Conservation (phyloP, 1,140 invertebrate species). For the Odontomachus brunneus region DNA sequence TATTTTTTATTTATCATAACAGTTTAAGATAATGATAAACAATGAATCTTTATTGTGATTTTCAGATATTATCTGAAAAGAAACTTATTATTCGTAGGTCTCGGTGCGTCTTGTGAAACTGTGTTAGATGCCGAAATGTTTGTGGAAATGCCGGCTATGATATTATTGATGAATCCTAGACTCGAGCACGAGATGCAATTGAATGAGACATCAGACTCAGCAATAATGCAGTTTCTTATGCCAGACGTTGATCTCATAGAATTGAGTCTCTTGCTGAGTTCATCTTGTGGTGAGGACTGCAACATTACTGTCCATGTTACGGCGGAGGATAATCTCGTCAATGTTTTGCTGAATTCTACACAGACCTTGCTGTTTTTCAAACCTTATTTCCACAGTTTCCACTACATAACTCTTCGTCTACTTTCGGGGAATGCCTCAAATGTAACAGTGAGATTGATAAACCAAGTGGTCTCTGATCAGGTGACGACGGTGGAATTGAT, state of each 20-base stretch:
- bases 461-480: background rate
- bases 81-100: slow-evolving; percentile 77
- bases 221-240: slow-evolving; percentile 77
- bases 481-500: slow-evolving; percentile 83
- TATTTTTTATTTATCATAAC: too few relatives aligned
- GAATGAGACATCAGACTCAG: slow-evolving; percentile 72
- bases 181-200: slow-evolving; percentile 69
- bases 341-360: slow-evolving; percentile 71
- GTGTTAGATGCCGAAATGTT: slow-evolving; percentile 87
- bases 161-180: slow-evolving; percentile 75
- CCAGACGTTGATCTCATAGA: slow-evolving; percentile 64
- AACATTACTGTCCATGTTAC: slow-evolving; percentile 75
- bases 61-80: background rate
- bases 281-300: slow-evolving; percentile 79
- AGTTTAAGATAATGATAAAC: too few relatives aligned
- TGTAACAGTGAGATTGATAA: slow-evolving; percentile 62
- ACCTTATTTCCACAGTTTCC: slow-evolving; percentile 86
- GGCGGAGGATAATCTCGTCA: slow-evolving; percentile 69
- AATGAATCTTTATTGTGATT: background rate
- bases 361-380: slow-evolving; percentile 83
- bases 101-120: slow-evolving; percentile 86
- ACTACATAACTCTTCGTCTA: slow-evolving; percentile 84
- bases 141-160: slow-evolving; percentile 80
- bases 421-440: slow-evolving; percentile 75
- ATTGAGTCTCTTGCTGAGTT: slow-evolving; percentile 69